A percentile compares a stretch with the other conserved stretches of the same genome.
These are phyloP conservation scores for Eciton burchellii DNA, from an alignment of 1,140 invertebrate genomes.

Conservation along the genomic window DNA sequence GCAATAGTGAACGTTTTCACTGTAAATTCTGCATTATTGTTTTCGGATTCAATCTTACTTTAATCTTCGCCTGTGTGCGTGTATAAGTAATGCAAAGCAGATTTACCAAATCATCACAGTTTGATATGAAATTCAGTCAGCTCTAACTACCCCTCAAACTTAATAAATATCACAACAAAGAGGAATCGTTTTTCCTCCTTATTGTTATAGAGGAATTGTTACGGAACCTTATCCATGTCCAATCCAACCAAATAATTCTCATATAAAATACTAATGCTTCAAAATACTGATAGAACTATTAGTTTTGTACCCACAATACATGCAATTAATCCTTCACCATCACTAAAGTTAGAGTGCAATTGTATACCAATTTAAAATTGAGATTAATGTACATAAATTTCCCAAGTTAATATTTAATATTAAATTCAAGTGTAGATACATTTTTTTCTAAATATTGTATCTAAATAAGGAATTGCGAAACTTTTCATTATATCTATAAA, in stretches of 20 bases:
- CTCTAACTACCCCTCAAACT: conserved; percentile 76
- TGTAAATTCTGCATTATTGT: conserved; percentile 12
- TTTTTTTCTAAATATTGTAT: conserved; percentile 14
- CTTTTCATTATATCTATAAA: not conserved
- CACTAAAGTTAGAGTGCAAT: conserved; percentile 34
- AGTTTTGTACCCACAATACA: conserved; percentile 74
- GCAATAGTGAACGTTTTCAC: conserved; percentile 21
- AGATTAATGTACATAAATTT: conserved; percentile 13
- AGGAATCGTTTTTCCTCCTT: conserved; percentile 56
- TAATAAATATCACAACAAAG: conserved; percentile 42
- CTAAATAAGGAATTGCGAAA: conserved; percentile 3
- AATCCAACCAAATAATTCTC: conserved; percentile 15
- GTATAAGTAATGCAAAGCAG: conserved; percentile 81
- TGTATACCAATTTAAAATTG: conserved; percentile 21
- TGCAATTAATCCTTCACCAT: conserved; percentile 54
- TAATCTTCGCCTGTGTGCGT: conserved; percentile 72
- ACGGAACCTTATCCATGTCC: conserved; percentile 65
- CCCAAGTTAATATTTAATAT: not conserved
- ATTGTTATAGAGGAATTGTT: conserved; percentile 33
- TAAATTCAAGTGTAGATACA: not conserved
- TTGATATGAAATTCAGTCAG: conserved; percentile 77
- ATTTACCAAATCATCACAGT: conserved; percentile 77
- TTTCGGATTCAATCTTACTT: conserved; percentile 2
- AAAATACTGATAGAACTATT: conserved; percentile 44
- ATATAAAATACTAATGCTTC: conserved; percentile 26